Evolutionary conservation across 2,888 invertebrate genomes (phyloP), one percentile per base, ranked within the genome.

Genomic region (Luperina nickerlii): DNA sequence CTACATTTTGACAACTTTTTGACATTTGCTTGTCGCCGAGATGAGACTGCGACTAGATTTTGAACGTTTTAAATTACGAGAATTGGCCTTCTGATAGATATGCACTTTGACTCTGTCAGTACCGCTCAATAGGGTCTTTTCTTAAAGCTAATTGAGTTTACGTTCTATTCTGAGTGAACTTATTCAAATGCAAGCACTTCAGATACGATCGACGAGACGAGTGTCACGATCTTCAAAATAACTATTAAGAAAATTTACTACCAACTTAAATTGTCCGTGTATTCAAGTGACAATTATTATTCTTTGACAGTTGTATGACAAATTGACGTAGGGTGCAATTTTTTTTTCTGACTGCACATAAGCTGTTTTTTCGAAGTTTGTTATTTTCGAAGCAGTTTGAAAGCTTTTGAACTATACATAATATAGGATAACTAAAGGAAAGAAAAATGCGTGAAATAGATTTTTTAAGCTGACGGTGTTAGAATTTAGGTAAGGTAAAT

Each of bases 111-210:
- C 57, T 72, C 38, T 45, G 51, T 72, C 68, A 73, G 68, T 67
- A 76, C 70, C n/a, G 24, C 32, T 83, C 32, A 82, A 76, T 73
- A 69, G n/a, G n/a, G n/a, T 62, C n/a, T 71, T 54, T 65, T 74
- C 38, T 45, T 62, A 27, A 15, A 51, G n/a, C 48, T 77, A 45
- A 82, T 78, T 54, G 32, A 38, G 45, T 66, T 67, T 24, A 9
- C 57, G 9, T 83, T 57, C 32, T 72, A 77, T 68, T 76, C 77
- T 63, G 32, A 60, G 27, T 20, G 45, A 63, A 76, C 7, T 77
- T 63, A 68, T 63, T 68, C 32, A 83, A 83, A 77, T 71, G 38
- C 54, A 24, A 70, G 76, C 27, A 71, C 66, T 76, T 63, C 51
- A 51, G 51, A 51, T 18, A 63, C 20, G 32, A n/a, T n/a, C n/a